These are phyloP conservation scores for Dysmachus trigonus DNA, from an alignment of 2,888 invertebrate genomes.

Conservation along the genomic window DNA sequence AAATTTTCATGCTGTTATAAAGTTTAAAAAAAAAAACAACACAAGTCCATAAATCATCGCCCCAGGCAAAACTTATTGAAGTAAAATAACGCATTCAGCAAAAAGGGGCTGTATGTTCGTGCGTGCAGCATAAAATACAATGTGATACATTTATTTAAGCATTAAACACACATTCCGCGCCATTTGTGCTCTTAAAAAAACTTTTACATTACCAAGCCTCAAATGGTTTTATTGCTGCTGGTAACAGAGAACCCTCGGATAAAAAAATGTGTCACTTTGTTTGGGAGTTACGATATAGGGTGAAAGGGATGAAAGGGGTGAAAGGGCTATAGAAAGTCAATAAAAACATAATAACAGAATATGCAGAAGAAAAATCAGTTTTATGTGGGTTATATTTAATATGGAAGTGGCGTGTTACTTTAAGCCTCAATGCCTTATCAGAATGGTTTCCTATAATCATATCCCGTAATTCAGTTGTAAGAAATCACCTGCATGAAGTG, in stretches of 20 bases:
- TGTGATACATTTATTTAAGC: background rate
- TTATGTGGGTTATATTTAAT: background rate
- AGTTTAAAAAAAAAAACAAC: background rate
- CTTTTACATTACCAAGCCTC: background rate
- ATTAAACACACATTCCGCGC: background rate
- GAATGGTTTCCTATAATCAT: too few relatives aligned
- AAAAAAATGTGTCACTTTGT: background rate
- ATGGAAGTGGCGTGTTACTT: background rate
- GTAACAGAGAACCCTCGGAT: background rate
- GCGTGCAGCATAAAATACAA: background rate
- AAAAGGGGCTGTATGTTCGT: background rate
- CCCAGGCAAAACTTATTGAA: background rate
- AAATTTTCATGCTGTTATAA: background rate
- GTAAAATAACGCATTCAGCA: background rate
- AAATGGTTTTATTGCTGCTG: background rate
- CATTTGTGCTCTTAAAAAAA: background rate
- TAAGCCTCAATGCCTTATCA: too few relatives aligned
- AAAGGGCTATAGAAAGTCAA: background rate
- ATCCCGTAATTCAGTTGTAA: too few relatives aligned
- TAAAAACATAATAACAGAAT: background rate
- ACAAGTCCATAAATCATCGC: background rate
- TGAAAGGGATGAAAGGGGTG: background rate
- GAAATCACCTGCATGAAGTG: too few relatives aligned
- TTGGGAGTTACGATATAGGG: background rate
- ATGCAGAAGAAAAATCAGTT: background rate